Evolutionary conservation across 2,797 vertebrate species (phyloP), one percentile per base, ranked within the genome.

Genomic region (Babyrousa celebensis): DNA sequence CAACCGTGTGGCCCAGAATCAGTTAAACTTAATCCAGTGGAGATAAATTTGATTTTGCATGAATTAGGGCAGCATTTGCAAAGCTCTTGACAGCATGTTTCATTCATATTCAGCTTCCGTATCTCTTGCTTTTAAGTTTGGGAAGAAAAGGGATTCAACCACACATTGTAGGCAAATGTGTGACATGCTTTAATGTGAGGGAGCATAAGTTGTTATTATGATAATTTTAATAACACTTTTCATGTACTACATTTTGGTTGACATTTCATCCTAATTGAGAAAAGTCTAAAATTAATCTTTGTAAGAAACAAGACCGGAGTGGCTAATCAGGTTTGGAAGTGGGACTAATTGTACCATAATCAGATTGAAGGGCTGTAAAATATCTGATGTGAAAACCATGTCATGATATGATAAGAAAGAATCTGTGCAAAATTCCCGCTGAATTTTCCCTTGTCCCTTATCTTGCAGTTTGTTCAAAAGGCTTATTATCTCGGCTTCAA

Each of bases 241-340:
- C 84, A 93, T 97, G 97, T 96, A 85, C 78, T 97, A 92, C 89
- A 96, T 93, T 96, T 96, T 95, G 65, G 92, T 91, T 96, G 95
- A 94, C 97, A 97, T 96, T 96, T 94, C 62, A 78, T 96, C 75
- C 85, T 96, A 96, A 97, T 95, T 93, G 95, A 96, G 82, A 92
- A 95, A 95, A 94, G 80, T 60, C 96, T 87, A 93, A 95, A 97
- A 97, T 96, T 96, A 91, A 97, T 97, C 95, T 97, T 94, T 74
- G 60, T 95, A 85, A 97, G 95, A 88, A 94, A 95, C 25, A 75
- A 93, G 94, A 63, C 71, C 54, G 93, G 95, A 87, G 89, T 91
- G 77, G 71, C 91, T 97, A 96, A 97, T 97, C 95, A 95, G 86
- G 87, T 89, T 90, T 97, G 85, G 93, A 94, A 96, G 86, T 87